Base-by-base conservation (phyloP, 2,113 vertebrate genomes). In the Isurus oxyrinchus region DNA sequence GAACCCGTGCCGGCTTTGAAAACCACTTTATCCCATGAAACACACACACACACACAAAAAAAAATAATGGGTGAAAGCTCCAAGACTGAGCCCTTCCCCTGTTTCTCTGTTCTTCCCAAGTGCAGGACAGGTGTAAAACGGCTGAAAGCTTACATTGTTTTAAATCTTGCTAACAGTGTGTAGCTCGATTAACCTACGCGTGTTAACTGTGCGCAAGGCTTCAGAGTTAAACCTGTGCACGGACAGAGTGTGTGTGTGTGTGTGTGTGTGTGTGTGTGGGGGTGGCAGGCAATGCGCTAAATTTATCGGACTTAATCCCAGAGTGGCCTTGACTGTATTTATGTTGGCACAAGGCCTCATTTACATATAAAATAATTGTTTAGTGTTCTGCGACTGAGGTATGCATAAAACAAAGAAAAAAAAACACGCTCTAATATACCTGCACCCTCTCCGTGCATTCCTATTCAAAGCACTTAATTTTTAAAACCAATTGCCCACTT, bases 321-420 rank as follows among this genome's bases (percentile, higher is more conserved):
- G 31, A 23, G 90, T 63, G 35, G 90, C 35, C 90, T 94, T 94
- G 90, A 23, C 59, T 94, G 90, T 94, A 63, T 94, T 63, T 94
- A 63, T 63, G 6, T 94, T 94, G 90, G 90, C 90, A 63, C 90
- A 63, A 40, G 5, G 35, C 90, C 35, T 49, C 90, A 40, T 63
- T 63, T 40, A 21, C 90, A 40, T 94, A 63, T 94, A 94, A 94
- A 94, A 94, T 61, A 93, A 93, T 94, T 40, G 59, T 94, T 40
- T 66, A 63, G 61, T 66, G 23, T 66, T 94, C 90, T 63, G 16
- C 88, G 35, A 91, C 76, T n/a, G 35, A 81, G 35, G 35, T 81
- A 81, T 16, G 81, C 19, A 63, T 2, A 94, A 23, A 19, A 61
- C 14, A 23, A 63, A 40, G 57, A 40, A 93, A 40, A 63, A 23